Percentiles rank a stretch among this genome's conserved stretches.
Evolutionary conservation across 2,888 invertebrate genomes (phyloP).

Genomic region (Parascotia fuliginaria): DNA sequence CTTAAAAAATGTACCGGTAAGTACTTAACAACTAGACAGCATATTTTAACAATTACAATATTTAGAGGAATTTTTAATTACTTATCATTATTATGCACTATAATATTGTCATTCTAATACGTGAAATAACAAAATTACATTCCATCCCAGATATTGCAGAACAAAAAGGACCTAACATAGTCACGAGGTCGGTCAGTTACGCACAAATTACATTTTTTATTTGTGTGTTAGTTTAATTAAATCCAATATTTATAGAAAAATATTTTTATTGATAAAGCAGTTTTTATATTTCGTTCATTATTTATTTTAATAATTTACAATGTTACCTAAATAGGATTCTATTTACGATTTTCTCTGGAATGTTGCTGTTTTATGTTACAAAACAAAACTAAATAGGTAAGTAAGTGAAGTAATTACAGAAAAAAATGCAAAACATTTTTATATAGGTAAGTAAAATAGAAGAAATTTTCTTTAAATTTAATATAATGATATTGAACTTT

Average conservation of each 20-base stretch:
- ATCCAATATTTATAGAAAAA: slow-evolving; percentile 77
- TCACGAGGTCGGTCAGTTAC: slow-evolving; percentile 58
- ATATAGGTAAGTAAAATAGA: too few relatives aligned
- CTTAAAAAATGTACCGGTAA: slow-evolving; percentile 55
- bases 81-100: slow-evolving; percentile 64
- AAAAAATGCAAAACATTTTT: too few relatives aligned
- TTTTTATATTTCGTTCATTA: slow-evolving; percentile 43
- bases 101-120: slow-evolving; percentile 80
- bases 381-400: too few relatives aligned
- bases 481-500: too few relatives aligned
- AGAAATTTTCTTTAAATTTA: too few relatives aligned
- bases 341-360: too few relatives aligned
- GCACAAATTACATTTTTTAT: slow-evolving; percentile 20
- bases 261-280: slow-evolving; percentile 65
- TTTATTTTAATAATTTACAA: slow-evolving; percentile 49
- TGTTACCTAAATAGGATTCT: slow-evolving; percentile 53
- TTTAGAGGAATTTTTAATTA: slow-evolving; percentile 57
- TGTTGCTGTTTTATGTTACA: too few relatives aligned
- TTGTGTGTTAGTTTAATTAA: slow-evolving; percentile 56
- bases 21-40: slow-evolving; percentile 70
- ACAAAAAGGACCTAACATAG: slow-evolving; percentile 59
- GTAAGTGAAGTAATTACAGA: too few relatives aligned
- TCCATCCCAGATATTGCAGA: slow-evolving; percentile 81
- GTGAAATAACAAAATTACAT: slow-evolving; percentile 59
- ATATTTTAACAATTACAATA: slow-evolving; percentile 66